Base-by-base conservation (phyloP, 53 echinoderm and acorn worm species). In the Echinarachnius parma region DNA sequence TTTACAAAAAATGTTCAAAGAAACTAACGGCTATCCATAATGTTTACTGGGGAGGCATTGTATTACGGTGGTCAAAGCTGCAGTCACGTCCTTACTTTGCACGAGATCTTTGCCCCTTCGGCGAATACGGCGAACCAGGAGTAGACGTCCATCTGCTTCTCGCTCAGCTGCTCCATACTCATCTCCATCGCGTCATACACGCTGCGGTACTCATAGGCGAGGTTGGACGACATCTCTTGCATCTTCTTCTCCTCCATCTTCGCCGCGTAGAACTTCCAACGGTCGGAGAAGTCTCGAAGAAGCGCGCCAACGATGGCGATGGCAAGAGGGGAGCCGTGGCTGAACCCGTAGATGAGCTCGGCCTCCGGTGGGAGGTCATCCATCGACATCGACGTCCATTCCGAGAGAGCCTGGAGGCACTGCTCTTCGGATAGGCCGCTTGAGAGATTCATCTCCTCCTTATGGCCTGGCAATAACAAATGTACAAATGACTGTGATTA, bases 131-230 rank as follows among this genome's bases (percentile, higher is more conserved):
- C 88, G 46, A 88, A 88, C 50, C 84, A 84, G 28, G 66, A 80
- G 55, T 84, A 88, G 18, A 88, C 30, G 3, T 83, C 83, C 46
- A 66, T 75, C 19, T 75, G 74, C 4, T 80, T 64, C 0, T 60
- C 53, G 3, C 64, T 66, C 27, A 88, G 62, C 60, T 83, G 79
- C 10, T 83, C 83, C 8, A 88, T 60, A 27, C 88, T 88, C 58
- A 88, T 84, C 2, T 79, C 83, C 32, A 88, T 88, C 0, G 88
- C 88, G 23, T 88, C 88, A 31, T 88, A 84, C 3, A 84, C 83
- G 18, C 79, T 80, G 28, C 80, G 65, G 30, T 84, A 83, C 45
- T 80, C 83, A 20, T 84, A 84, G 11, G 66, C 76, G 0, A 84
- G 84, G 0, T 65, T 80, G 23, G 84, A 75, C 16, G 84, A 63